These are phyloP conservation scores for Drosophila atroscutellata DNA, from an alignment of 2,888 invertebrate species.

Conservation along the genomic window DNA sequence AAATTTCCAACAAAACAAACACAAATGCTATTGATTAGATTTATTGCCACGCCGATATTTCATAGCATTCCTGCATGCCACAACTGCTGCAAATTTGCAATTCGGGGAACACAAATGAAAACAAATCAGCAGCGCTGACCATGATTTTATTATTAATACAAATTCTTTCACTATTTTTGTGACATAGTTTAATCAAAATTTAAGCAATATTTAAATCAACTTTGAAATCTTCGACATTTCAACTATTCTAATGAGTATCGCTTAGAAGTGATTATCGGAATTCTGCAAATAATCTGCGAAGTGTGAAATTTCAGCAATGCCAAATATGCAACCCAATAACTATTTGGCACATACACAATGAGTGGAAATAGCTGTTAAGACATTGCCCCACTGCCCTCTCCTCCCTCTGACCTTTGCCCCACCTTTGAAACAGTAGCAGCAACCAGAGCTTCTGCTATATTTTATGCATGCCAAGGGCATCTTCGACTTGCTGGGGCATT, in stretches of 20 bases:
- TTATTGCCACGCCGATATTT: conserved; percentile 39
- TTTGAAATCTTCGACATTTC: not conserved
- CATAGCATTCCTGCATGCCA: conserved; percentile 34
- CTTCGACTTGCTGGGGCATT: conserved; percentile 68
- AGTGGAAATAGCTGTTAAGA: conserved; percentile 19
- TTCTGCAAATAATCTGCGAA: not conserved
- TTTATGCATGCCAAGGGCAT: conserved; percentile 49
- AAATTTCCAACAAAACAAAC: conserved; percentile 42
- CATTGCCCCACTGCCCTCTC: not conserved
- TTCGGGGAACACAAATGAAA: not conserved
- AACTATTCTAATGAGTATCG: conserved; percentile 5
- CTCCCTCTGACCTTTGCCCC: not conserved
- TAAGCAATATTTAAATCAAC: not conserved
- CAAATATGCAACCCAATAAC: conserved; percentile 12
- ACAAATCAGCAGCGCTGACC: not conserved
- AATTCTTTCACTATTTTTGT: too few relatives aligned
- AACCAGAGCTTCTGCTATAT: conserved; percentile 26
- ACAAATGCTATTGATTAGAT: conserved; percentile 33
- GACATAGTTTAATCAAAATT: not conserved
- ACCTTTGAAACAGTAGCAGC: too few relatives aligned
- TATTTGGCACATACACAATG: not conserved
- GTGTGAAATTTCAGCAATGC: conserved; percentile 16
- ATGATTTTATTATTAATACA: not conserved
- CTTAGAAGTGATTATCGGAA: conserved; percentile 5
- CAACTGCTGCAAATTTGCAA: not conserved